Base-by-base conservation (phyloP, 2,797 vertebrate species). In the Cyclura pinguis region DNA sequence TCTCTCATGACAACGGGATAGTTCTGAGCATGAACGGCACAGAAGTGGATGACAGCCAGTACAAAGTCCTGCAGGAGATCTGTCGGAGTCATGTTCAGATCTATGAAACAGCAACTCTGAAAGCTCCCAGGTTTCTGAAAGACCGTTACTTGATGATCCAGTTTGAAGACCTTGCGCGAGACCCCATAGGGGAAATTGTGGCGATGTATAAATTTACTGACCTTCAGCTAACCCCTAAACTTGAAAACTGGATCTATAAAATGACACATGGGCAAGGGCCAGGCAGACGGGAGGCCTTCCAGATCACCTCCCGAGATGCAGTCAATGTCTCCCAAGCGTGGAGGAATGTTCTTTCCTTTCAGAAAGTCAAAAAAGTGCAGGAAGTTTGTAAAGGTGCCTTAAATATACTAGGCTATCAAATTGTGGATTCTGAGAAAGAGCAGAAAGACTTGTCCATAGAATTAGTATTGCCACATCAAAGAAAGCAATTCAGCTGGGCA, bases 71-170 rank as follows among this genome's bases (percentile, higher is more conserved):
- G 95, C 97, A 98, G 91, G 98, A 99, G 94, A 97, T 99, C 87
- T 99, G 99, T 91, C 98, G 97, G 18, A 99, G 99, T 95, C 98
- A 99, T 0, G 94, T 99, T 57, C 98, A 98, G 87, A 99, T 99
- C 84, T 97, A 97, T 0, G 98, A 99, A 96, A 98, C 97, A 0
- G 99, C 98, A 13, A 89, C 95, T 7, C 83, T 92, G 57, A 98
- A 98, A 87, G 97, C 98, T 0, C 98, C 98, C 0, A 94, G 97
- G 14, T 99, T 99, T 93, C 96, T 99, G 83, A 97, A 96, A 81
- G 98, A 97, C 12, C 98, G 98, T 87, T 99, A 99, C 96, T 98
- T 98, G 93, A 96, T 99, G 96, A 96, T 99, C 6, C 98, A 99
- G 78, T 99, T 98, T 0, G 99, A 99, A 96, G 99, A 99, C 86